Conservation (phyloP, 2,113 vertebrate genomes). For the Candoia aspera region DNA sequence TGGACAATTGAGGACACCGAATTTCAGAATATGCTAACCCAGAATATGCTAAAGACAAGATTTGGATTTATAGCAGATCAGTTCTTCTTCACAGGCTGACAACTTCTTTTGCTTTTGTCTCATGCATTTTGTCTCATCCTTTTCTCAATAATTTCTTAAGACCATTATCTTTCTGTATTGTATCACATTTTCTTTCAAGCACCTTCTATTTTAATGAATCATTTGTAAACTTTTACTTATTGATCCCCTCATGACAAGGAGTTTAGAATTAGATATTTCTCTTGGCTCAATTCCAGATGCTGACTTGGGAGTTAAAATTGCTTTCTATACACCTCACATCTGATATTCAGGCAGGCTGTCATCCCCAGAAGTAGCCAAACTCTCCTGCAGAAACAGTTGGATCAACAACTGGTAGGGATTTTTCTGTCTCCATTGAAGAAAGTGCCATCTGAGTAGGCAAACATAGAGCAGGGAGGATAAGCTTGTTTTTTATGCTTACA, state of each 20-base stretch:
- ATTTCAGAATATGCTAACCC: neutral
- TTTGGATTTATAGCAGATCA: neutral
- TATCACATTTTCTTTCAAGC: neutral
- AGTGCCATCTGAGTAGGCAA: neutral
- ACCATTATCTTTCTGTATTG: neutral
- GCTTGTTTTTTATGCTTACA: neutral
- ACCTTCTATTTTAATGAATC: neutral
- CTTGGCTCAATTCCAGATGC: neutral
- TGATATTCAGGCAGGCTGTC: neutral
- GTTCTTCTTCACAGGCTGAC: neutral
- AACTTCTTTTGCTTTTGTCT: neutral
- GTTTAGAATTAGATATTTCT: neutral
- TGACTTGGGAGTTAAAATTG: neutral
- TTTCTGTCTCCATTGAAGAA: neutral
- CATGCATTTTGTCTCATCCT: neutral
- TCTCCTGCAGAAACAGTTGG: neutral
- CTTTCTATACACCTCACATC: neutral
- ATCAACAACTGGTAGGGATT: neutral
- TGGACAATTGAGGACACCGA: neutral
- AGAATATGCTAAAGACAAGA: no score
- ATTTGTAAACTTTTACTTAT: neutral
- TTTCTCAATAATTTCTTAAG: neutral
- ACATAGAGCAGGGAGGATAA: neutral
- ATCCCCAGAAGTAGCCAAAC: neutral
- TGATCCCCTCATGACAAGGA: neutral